phyloP scores from a whole-genome alignment of 2,113 vertebrate genomes.

The Climacteris rufus region DNA sequence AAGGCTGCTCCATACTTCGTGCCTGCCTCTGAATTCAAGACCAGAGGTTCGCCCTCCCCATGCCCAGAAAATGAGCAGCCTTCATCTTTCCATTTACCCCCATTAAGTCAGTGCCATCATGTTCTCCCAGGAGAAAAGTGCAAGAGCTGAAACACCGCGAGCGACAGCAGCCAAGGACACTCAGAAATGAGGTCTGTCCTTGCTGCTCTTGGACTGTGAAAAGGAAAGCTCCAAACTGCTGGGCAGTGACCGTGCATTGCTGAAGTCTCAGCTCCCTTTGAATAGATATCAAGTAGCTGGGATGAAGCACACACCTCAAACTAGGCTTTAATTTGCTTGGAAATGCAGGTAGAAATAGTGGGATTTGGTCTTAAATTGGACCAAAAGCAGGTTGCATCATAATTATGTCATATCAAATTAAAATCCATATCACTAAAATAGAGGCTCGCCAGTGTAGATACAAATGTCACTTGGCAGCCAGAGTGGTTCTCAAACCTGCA shows the following conservation, averaged over 20 bases:
- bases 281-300: background rate
- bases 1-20: background rate
- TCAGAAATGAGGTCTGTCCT: background rate
- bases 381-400: background rate
- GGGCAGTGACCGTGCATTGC: rapidly evolving
- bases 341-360: background rate
- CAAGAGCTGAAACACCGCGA: background rate
- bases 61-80: background rate
- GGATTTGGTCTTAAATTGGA: background rate
- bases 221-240: background rate
- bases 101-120: background rate
- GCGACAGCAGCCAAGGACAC: background rate
- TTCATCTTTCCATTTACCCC: background rate
- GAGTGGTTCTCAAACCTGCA: background rate
- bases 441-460: background rate
- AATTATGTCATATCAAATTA: background rate
- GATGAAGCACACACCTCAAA: background rate
- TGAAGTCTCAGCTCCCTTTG: rapidly evolving
- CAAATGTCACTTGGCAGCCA: background rate
- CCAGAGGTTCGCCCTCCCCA: background rate
- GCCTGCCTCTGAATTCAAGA: background rate
- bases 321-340: background rate
- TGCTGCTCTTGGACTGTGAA: background rate
- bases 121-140: background rate
- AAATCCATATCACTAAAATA: background rate